Evolutionary conservation across 2,113 vertebrate species (phyloP), one percentile per base, ranked within the genome.

Genomic region (Eubucco bourcierii): DNA sequence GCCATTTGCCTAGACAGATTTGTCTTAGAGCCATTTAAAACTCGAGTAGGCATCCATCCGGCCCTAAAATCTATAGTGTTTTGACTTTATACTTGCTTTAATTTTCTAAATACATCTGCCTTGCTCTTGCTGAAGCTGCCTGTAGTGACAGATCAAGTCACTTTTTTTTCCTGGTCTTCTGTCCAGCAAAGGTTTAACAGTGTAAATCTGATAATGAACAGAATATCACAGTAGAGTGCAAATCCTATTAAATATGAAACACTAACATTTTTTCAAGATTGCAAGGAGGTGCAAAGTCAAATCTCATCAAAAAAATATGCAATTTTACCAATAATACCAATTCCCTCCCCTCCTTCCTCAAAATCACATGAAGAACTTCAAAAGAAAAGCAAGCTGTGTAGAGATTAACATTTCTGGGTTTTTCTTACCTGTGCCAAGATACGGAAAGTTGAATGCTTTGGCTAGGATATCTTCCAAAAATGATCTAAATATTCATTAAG

Each of bases 341-440:
- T 66, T 74, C 20, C 4, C 6, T 71, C 6, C 14, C 4, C 17
- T 59, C 11, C 20, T 84, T 29, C 12, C 13, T 63, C 34, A 71
- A 89, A 80, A 44, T 28, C 27, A 66, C 1, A 2, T 15, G 11
- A 63, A 41, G 2, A 19, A 80, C 4, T 74, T 63, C 14, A 8
- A 44, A 90, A 44, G 15, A 85, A 19, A 37, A 21, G 6, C 10
- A 18, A 31, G 11, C 13, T 44, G 15, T 44, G 25, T 29, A 39
- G n/a, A 39, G 66, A 11, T 46, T 70, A 84, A n/a, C 24, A 7
- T 2, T 74, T 7, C 8, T 41, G 10, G 0, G 0, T 11, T 60
- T 68, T 84, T 29, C 39, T 66, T 77, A 21, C 16, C 46, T 53
- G 8, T 20, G 3, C 52, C 47, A 64, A 75, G n/a, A 75, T 15